Evolutionary conservation across 2,888 invertebrate species (phyloP), one percentile per base, ranked within the genome.

Genomic region (Anoncus sp.): DNA sequence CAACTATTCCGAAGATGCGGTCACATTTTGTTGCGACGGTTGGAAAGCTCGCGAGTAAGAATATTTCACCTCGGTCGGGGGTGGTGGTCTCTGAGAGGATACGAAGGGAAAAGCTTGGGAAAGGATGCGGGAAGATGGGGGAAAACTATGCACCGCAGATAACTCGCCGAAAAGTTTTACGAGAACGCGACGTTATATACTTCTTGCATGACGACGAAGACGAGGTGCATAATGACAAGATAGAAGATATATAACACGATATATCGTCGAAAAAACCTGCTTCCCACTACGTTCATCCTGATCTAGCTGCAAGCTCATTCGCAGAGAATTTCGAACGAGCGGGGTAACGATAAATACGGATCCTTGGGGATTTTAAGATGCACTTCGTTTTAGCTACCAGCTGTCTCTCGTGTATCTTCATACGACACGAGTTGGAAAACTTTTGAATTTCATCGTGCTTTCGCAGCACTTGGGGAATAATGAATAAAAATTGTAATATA

Each of bases 81-180:
- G n/a, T n/a, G n/a, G n/a, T n/a, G n/a, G n/a, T n/a, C n/a, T n/a
- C n/a, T n/a, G n/a, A n/a, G n/a, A 14, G 35, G 10, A 10, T n/a
- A 18, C 31, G 16, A 55, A 3, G 35, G 35, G 2, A 18, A 16
- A 16, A 51, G 6, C 4, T 5, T 14, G 47, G 24, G 14, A 10
- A 16, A 14, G 14, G 38, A 2, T 20, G 57, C 10, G 16, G 5
- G 49, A 22, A 16, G 2, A 14, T 10, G 12, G 16, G 16, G 6
- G 7, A 51, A 60, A 40, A 27, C 22, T 24, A 2, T 16, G 38
- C 24, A 38, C 22, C n/a, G n/a, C 38, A 31, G 16, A 18, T 27
- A 59, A 59, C 57, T 35, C 31, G 2, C 16, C 3, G 49, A 70
- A 35, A 40, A 70, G 40, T 43, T 60, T 70, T 31, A 40, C 60